Base-by-base conservation (phyloP, 2,888 invertebrate genomes). In the Notodonta dromedarius region DNA sequence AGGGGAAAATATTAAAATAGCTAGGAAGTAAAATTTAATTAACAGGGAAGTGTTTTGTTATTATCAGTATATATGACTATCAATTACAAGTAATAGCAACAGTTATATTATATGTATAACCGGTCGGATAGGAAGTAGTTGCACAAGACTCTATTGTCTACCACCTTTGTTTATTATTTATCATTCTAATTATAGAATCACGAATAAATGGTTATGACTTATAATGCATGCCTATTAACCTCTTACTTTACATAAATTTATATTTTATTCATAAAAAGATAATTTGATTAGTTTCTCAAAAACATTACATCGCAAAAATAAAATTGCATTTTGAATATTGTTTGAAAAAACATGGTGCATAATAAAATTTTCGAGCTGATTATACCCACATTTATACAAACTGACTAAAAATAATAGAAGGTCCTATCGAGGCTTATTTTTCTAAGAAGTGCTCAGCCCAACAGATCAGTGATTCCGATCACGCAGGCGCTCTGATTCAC, bases 401-500 rank as follows among this genome's bases (percentile, higher is more conserved):
- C 35, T 35, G 35, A 35, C 35, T 6, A 42, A 42, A 42, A 42
- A 42, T 42, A n/a, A 46, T 4, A 3, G 24, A 53, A 53, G 39
- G 53, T 12, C 11, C 16, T 35, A 39, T 35, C 4, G 5, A 4
- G 40, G 14, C 12, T n/a, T 40, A 4, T n/a, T 70, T 66, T 76
- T 73, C 69, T 65, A 16, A 76, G 77, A 66, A 71, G 65, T 70
- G 6, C 14, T 24, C 53, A 57, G 65, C 58, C 60, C 61, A 59
- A 59, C 64, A 62, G 59, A 68, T 62, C 61, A 63, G 42, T 58
- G 44, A 70, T 58, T 67, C 69, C 61, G 58, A 63, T 68, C 70
- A 73, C 68, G 61, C 54, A 48, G 60, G 59, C 24, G 59, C 24
- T 69, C 74, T 90, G 89, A 90, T 66, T 90, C 90, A 90, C 67